These are phyloP conservation scores for Orgyia antiqua DNA, from an alignment of 2,888 invertebrate species.

Conservation along the genomic window DNA sequence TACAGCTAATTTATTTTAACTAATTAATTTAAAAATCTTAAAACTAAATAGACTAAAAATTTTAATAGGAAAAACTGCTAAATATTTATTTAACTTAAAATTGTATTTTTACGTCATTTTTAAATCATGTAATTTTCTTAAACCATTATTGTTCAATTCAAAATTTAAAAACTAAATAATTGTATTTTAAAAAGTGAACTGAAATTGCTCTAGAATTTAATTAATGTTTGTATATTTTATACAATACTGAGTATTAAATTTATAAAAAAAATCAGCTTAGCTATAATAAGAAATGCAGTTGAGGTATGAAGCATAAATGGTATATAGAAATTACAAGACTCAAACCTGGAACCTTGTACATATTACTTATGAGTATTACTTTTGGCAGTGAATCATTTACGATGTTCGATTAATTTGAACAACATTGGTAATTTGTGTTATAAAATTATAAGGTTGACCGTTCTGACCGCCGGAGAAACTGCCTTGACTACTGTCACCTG, in stretches of 20 bases:
- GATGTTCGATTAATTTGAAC: slow-evolving; percentile 21
- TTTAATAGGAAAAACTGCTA: not conserved
- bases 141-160: not conserved
- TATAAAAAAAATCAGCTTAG: too few species aligned
- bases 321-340: too few species aligned
- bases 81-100: not conserved
- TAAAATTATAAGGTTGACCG: slow-evolving; percentile 14
- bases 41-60: not conserved
- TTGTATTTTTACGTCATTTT: not conserved
- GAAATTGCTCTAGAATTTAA: too few species aligned
- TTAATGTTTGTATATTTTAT: too few species aligned
- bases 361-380: too few species aligned
- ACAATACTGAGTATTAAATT: too few species aligned
- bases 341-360: too few species aligned
- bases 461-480: slow-evolving; percentile 14
- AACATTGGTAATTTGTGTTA: slow-evolving; percentile 24
- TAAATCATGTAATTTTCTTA: not conserved
- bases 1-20: not conserved
- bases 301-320: too few species aligned
- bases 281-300: too few species aligned
- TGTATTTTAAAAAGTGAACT: too few species aligned
- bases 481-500: slow-evolving; percentile 8
- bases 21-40: not conserved
- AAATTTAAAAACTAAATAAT: too few species aligned
- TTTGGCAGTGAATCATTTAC: slow-evolving; percentile 10